phyloP scores from a whole-genome alignment of 2,888 invertebrate species.

The Drosophila engyochracea region DNA sequence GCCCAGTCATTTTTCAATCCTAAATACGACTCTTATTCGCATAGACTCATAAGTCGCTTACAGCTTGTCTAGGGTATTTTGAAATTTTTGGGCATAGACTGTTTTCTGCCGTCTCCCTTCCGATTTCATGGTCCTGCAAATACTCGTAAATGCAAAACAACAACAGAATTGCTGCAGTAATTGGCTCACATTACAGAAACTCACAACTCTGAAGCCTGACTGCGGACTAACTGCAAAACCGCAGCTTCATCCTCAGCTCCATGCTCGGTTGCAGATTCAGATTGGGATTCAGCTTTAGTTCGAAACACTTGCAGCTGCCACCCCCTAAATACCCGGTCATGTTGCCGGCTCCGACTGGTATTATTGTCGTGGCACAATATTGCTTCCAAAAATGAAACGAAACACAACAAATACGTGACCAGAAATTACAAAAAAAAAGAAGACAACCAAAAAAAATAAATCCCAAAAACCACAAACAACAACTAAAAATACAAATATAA shows the following conservation, averaged over 20 bases:
- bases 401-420: constrained; percentile 80
- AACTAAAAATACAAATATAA: constrained; percentile 49
- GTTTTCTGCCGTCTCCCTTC: not conserved
- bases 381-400: constrained; percentile 77
- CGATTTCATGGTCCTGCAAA: not conserved
- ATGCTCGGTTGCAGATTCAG: constrained; percentile 5
- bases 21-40: not conserved
- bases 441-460: constrained; percentile 45
- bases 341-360: constrained; percentile 44
- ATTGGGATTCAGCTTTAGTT: constrained; percentile 10
- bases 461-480: constrained; percentile 27
- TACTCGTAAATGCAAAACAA: constrained; percentile 5
- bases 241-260: constrained; percentile 28
- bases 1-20: not conserved
- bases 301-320: constrained; percentile 15
- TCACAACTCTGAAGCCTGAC: constrained; percentile 40
- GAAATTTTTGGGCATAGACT: not conserved
- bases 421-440: constrained; percentile 68
- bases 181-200: constrained; percentile 77
- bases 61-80: not conserved
- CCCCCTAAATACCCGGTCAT: constrained; percentile 38
- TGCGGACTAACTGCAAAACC: constrained; percentile 38
- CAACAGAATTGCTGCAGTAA: constrained; percentile 30
- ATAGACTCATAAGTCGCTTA: not conserved
- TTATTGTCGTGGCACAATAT: constrained; percentile 80